phyloP scores from a whole-genome alignment of 2,113 vertebrate genomes.

The Xiphorhynchus elegans region DNA sequence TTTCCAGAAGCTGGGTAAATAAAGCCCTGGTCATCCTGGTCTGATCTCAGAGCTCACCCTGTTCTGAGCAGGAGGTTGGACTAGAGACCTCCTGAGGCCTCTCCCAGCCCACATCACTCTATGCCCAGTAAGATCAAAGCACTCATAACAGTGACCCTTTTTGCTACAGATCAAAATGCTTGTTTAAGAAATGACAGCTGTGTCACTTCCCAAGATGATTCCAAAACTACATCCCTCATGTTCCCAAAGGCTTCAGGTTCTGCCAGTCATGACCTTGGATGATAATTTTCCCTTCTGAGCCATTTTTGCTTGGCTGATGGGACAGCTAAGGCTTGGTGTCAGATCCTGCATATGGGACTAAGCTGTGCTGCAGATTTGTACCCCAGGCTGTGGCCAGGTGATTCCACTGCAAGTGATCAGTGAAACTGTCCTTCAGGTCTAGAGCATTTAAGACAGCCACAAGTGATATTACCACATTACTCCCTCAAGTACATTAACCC shows the following conservation, averaged over 20 bases:
- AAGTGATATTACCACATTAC: background rate
- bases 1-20: background rate
- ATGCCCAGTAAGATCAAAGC: background rate
- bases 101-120: background rate
- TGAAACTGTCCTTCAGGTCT: background rate
- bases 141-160: background rate
- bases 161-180: background rate
- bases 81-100: background rate
- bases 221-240: background rate
- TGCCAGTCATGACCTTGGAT: background rate
- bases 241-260: background rate
- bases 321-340: background rate
- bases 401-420: background rate
- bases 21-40: background rate
- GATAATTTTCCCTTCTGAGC: background rate
- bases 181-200: background rate
- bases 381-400: background rate
- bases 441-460: background rate
- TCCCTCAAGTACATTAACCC: background rate
- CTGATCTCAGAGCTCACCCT: background rate
- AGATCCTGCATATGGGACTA: background rate
- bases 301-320: fast-evolving
- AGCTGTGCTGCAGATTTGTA: background rate
- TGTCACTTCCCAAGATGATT: background rate
- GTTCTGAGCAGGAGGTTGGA: background rate